These are phyloP conservation scores for Leucozona laternaria DNA, from an alignment of 2,888 invertebrate genomes.

Conservation along the genomic window DNA sequence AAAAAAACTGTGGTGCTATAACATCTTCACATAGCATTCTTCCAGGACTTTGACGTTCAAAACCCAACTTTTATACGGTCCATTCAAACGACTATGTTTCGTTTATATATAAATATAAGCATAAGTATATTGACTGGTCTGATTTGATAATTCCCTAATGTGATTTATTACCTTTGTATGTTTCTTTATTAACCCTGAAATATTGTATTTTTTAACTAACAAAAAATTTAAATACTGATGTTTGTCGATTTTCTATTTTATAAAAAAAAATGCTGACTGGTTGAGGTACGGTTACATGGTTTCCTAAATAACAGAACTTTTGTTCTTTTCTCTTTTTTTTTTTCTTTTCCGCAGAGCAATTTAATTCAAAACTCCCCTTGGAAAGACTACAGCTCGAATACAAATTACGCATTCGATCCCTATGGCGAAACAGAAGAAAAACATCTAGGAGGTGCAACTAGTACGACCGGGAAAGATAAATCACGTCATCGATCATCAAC, in stretches of 20 bases:
- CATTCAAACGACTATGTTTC: no score
- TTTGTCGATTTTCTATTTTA: conserved; percentile 48
- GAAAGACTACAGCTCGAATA: conserved; percentile 94
- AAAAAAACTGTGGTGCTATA: no score
- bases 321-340: conserved; percentile 76
- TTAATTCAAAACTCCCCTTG: conserved; percentile 93
- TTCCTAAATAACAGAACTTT: conserved; percentile 50
- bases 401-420: conserved; percentile 95
- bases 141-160: conserved; percentile 26
- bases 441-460: conserved; percentile 78
- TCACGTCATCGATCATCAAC: conserved; percentile 79
- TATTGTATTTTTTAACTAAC: conserved; percentile 58
- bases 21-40: no score
- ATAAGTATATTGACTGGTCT: conserved; percentile 68
- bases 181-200: not conserved
- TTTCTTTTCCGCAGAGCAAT: conserved; percentile 87
- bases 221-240: conserved; percentile 23
- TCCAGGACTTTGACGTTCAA: no score
- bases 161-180: not conserved
- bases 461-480: conserved; percentile 79
- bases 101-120: conserved; percentile 1
- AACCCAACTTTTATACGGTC: no score
- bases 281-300: conserved; percentile 75
- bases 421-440: conserved; percentile 93
- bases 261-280: conserved; percentile 82